Evolutionary conservation across 2,888 invertebrate species (phyloP), one percentile per base, ranked within the genome.

Genomic region (Lissocephala sabroskyi): DNA sequence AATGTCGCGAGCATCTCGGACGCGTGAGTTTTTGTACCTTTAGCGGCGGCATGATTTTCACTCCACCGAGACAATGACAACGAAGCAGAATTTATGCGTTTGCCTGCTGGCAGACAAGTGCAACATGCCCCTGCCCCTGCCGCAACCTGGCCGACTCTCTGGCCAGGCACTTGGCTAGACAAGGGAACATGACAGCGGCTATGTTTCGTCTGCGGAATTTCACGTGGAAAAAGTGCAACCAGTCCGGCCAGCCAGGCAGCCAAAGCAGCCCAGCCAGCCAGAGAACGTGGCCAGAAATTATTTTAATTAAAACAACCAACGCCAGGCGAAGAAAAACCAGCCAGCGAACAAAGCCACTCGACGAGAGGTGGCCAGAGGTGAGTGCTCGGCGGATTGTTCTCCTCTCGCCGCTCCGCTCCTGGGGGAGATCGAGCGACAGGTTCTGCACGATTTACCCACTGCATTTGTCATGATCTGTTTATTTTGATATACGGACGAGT

Each of bases 401-500:
- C 4, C 5, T 26, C 7, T 32, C 13, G 19, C 39, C 39, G 11
- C 18, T n/a, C n/a, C n/a, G 11, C 17, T 16, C 11, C 17, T 14
- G 35, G 35, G 14, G 5, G 28, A 6, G 23, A 14, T 10, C 11
- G 17, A 19, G 16, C 37, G 32, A 13, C 39, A 30, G 33, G 73
- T 52, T 59, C 53, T 50, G 56, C 62, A 35, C 70, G 62, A 73
- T 70, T 74, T 60, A 57, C 53, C 32, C 41, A 46, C 49, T 56
- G 65, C 74, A 70, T 74, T 74, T 73, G 74, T 74, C 74, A 73
- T 73, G 74, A 73, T 73, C 71, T 73, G 71, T 74, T 73, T 70
- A 59, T 70, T 73, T 73, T 73, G 71, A 73, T 73, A 49, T 55
- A 64, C 52, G 39, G 52, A 41, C 54, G 41, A 33, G 65, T 64